These are phyloP conservation scores for Brachionus sp. DNA, from an alignment of 1,140 invertebrate genomes.

Conservation along the genomic window DNA sequence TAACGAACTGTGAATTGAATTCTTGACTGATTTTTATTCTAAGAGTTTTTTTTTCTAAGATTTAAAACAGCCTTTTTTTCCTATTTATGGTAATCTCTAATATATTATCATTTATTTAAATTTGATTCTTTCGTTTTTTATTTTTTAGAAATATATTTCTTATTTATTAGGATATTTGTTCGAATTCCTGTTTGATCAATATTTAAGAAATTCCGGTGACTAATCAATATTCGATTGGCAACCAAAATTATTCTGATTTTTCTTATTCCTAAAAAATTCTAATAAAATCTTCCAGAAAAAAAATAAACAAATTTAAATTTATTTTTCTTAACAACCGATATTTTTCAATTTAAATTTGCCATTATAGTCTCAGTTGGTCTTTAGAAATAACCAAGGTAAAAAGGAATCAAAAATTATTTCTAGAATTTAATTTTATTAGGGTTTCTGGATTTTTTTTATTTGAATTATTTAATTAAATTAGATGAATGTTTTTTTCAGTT, in stretches of 20 bases:
- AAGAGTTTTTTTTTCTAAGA: not conserved
- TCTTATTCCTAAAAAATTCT: not conserved
- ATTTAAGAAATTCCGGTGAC: not conserved
- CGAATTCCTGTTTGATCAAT: not conserved
- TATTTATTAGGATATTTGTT: not conserved
- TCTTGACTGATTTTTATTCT: not conserved
- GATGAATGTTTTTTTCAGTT: not conserved
- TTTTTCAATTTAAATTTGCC: not conserved
- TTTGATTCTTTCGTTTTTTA: not conserved
- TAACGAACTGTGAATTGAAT: not conserved
- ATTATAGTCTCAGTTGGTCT: not conserved
- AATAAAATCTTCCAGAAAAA: not conserved
- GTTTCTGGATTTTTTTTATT: not conserved
- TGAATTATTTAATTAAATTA: not conserved
- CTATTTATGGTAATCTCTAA: too few relatives aligned
- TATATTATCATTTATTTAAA: not conserved
- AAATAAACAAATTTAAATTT: not conserved
- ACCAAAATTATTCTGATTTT: not conserved
- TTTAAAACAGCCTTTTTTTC: not conserved
- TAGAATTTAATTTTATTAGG: not conserved
- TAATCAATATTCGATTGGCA: not conserved
- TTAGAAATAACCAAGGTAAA: not conserved
- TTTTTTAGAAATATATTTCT: not conserved
- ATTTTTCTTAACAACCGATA: not conserved
- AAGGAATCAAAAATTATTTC: not conserved